Evolutionary conservation across 2,888 invertebrate species (phyloP).

Genomic region (Pseudococcus jackbeardsleyi): DNA sequence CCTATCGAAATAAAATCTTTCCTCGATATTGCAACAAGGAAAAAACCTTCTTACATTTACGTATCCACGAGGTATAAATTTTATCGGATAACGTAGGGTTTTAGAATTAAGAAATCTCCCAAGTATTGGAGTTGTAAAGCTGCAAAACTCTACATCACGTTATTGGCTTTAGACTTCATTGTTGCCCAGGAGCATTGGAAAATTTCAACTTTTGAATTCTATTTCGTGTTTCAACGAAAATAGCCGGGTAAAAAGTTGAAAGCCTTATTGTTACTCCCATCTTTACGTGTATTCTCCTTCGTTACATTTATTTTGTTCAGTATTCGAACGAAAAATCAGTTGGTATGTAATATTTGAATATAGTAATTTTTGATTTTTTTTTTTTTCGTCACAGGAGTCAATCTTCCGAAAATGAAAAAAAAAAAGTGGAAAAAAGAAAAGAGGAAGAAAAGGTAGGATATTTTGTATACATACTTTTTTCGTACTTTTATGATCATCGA

Average conservation of each 20-base stretch:
- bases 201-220: conserved; percentile 20
- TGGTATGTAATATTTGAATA: not conserved
- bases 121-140: conserved; percentile 10
- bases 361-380: not conserved
- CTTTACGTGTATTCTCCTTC: not conserved
- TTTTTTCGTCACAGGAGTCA: not conserved
- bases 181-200: conserved; percentile 29
- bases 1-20: not conserved
- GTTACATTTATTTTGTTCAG: not conserved
- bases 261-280: not conserved
- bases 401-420: conserved; percentile 31
- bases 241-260: not conserved
- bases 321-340: not conserved
- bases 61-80: conserved; percentile 24
- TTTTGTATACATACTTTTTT: not conserved
- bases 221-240: conserved; percentile 15
- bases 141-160: conserved; percentile 7
- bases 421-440: not conserved
- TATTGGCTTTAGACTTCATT: conserved; percentile 38
- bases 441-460: not conserved
- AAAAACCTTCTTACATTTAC: not conserved
- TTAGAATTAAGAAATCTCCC: conserved; percentile 14
- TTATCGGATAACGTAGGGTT: conserved; percentile 7
- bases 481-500: not conserved
- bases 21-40: not conserved